Evolutionary conservation across 2,113 vertebrate species (phyloP).

Genomic region (Australoheros scitulus): DNA sequence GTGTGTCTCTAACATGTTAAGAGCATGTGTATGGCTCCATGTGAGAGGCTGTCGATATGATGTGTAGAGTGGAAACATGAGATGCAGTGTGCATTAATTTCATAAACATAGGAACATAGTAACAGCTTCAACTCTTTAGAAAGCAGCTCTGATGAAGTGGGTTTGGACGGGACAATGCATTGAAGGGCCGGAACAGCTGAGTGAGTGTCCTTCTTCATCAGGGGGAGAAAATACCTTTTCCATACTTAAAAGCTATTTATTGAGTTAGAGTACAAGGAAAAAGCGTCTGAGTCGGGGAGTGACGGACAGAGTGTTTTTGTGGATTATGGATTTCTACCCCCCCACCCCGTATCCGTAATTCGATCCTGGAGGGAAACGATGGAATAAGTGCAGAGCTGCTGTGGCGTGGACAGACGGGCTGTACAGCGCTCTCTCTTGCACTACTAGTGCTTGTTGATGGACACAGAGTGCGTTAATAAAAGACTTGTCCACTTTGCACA

Average conservation of each 20-base stretch:
- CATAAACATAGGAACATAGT: slow-evolving; percentile 45
- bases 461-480: slow-evolving; percentile 83
- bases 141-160: slow-evolving; percentile 73
- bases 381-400: slow-evolving; percentile 73
- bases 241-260: slow-evolving; percentile 84
- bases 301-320: slow-evolving; percentile 78
- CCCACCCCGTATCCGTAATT: slow-evolving; percentile 70
- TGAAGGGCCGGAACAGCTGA: slow-evolving; percentile 69
- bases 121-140: slow-evolving; percentile 38
- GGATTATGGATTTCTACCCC: slow-evolving; percentile 76
- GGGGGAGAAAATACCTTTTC: slow-evolving; percentile 75
- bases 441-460: slow-evolving; percentile 74
- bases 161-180: slow-evolving; percentile 28
- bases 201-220: slow-evolving; percentile 73
- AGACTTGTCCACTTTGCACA: slow-evolving; percentile 78
- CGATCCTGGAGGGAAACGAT: slow-evolving; percentile 72
- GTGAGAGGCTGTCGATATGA: slow-evolving; percentile 27
- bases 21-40: slow-evolving; percentile 18
- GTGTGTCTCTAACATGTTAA: slow-evolving; percentile 33
- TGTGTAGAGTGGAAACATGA: slow-evolving; percentile 33
- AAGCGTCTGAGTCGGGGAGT: slow-evolving; percentile 73
- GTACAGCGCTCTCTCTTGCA: slow-evolving; percentile 51
- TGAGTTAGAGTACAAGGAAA: slow-evolving; percentile 79
- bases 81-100: slow-evolving; percentile 28
- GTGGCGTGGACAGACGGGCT: slow-evolving; percentile 61